Conservation (phyloP, 2,888 invertebrate species). For the Tachina fera region DNA sequence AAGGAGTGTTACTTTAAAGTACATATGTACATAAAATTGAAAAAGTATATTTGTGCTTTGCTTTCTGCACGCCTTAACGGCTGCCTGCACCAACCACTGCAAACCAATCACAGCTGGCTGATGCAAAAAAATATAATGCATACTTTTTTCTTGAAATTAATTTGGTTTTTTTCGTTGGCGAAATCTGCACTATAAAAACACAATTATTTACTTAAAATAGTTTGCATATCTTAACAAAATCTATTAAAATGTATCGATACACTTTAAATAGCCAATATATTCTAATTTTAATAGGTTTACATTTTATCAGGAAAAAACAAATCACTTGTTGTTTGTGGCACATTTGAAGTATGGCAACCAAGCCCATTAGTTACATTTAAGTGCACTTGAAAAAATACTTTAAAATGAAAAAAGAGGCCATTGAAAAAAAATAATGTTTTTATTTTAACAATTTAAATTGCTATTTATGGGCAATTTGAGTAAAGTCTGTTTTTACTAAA, state of each 20-base stretch:
- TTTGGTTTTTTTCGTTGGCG: not conserved
- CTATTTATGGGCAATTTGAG: conserved; percentile 58
- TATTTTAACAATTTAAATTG: conserved; percentile 60
- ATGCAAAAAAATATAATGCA: not conserved
- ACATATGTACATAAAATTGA: too few species aligned
- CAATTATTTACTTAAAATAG: conserved; percentile 57
- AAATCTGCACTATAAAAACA: conserved; percentile 40
- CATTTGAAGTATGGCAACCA: conserved; percentile 25
- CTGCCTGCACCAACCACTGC: not conserved
- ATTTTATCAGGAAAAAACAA: conserved; percentile 38
- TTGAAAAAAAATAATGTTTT: conserved; percentile 14
- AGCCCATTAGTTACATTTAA: conserved; percentile 45
- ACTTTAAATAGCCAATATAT: conserved; percentile 36
- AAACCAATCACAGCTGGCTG: not conserved
- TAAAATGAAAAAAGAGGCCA: conserved; percentile 3
- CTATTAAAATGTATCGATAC: conserved; percentile 16
- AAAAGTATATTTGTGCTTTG: not conserved
- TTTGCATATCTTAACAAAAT: conserved; percentile 48
- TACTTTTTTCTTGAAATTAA: not conserved
- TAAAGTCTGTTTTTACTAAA: conserved; percentile 27
- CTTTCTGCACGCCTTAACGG: not conserved
- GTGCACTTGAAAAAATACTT: conserved; percentile 60
- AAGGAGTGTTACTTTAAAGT: too few species aligned
- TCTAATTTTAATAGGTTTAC: conserved; percentile 28
- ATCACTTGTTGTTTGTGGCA: conserved; percentile 42